Conservation (phyloP, 2,797 vertebrate genomes). For the Xiphorhynchus erythropygius region DNA sequence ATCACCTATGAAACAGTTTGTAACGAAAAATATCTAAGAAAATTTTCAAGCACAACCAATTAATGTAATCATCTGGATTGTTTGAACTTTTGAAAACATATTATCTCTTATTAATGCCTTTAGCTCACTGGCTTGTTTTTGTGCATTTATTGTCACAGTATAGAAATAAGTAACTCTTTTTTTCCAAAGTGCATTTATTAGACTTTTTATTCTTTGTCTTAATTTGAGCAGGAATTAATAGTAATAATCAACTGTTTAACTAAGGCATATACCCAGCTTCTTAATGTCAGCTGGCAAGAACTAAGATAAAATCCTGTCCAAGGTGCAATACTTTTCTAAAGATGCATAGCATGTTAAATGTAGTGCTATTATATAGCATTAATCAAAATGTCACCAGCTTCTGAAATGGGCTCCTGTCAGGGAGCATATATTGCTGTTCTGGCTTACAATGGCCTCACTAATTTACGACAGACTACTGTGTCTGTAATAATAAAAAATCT, state of each 20-base stretch:
- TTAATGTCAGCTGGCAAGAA: not conserved
- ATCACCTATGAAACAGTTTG: not conserved
- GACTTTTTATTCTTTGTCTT: not conserved
- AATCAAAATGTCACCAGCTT: slow-evolving; percentile 39
- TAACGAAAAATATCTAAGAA: not conserved
- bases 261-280: not conserved
- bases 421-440: not conserved
- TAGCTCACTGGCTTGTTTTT: not conserved
- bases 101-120: not conserved
- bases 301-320: not conserved
- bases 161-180: not conserved
- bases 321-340: not conserved
- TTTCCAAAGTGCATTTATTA: not conserved
- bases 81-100: not conserved
- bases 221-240: not conserved
- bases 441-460: slow-evolving; percentile 33
- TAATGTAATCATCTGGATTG: not conserved
- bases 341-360: slow-evolving; percentile 6
- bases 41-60: not conserved
- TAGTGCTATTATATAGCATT: not conserved
- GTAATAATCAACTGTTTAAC: not conserved
- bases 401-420: slow-evolving; percentile 44
- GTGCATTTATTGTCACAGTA: not conserved
- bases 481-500: slow-evolving; percentile 54
- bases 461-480: slow-evolving; percentile 7